These are phyloP conservation scores for Aurelia aurita complex sp. Pacific DNA, from an alignment of 30 jellyfish, hydroid and myxozoan species.

Conservation along the genomic window DNA sequence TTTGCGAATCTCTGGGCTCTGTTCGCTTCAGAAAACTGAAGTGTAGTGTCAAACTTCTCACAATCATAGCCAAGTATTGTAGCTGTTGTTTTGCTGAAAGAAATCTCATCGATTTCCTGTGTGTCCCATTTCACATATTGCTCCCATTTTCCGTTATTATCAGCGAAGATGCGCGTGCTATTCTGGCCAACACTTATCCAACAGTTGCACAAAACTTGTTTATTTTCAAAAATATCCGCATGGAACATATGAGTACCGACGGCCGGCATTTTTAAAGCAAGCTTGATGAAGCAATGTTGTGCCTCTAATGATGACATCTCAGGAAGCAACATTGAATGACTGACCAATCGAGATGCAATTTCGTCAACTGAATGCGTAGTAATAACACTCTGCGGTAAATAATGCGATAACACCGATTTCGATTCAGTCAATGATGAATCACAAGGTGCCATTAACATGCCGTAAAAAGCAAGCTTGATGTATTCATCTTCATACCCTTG, in stretches of 20 bases:
- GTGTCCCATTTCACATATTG: slow-evolving; percentile 51
- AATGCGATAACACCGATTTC: neutral
- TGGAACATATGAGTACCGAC: slow-evolving; percentile 40
- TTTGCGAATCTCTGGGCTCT: slow-evolving; percentile 45
- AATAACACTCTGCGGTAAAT: slow-evolving; percentile 38
- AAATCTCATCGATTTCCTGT: slow-evolving; percentile 47
- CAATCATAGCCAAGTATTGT: slow-evolving; percentile 39
- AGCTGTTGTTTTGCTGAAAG: slow-evolving; percentile 9
- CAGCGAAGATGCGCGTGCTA: slow-evolving; percentile 43
- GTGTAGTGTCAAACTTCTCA: slow-evolving; percentile 36
- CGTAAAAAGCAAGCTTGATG: slow-evolving; percentile 37
- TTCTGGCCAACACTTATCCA: slow-evolving; percentile 37
- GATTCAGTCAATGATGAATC: slow-evolving; percentile 10
- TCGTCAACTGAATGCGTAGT: slow-evolving; percentile 13
- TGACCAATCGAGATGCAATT: neutral
- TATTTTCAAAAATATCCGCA: slow-evolving; percentile 26
- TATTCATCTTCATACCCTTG: slow-evolving; percentile 43
- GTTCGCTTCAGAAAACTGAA: slow-evolving; percentile 16
- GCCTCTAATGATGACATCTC: slow-evolving; percentile 34
- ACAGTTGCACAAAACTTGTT: slow-evolving; percentile 4
- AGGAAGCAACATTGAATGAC: slow-evolving; percentile 18
- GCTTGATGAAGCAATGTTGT: slow-evolving; percentile 34
- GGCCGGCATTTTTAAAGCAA: slow-evolving; percentile 47
- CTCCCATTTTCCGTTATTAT: slow-evolving; percentile 20
- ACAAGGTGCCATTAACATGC: slow-evolving; percentile 28